Conservation (phyloP, 2,888 invertebrate genomes). For the Antheraea assamensis region DNA sequence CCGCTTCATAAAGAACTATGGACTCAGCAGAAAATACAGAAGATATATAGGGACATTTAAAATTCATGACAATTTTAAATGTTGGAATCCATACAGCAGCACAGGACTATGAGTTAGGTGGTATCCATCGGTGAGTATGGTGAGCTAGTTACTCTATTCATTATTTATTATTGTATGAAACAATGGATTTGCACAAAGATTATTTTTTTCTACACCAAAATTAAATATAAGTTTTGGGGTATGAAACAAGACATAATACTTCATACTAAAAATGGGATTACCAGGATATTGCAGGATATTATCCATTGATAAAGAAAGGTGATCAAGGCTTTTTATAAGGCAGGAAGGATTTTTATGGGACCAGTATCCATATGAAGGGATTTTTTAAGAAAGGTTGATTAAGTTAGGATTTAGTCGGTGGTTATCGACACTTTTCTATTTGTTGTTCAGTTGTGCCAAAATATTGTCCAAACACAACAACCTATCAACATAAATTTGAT, state of each 20-base stretch:
- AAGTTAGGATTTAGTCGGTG: neutral
- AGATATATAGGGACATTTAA: no score
- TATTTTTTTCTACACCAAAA: neutral
- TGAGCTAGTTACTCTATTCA: no score
- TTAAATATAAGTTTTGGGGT: neutral
- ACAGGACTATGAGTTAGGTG: no score
- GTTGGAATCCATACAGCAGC: no score
- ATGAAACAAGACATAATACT: neutral
- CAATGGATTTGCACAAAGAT: neutral
- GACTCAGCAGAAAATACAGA: no score
- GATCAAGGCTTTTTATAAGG: neutral
- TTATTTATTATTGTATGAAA: neutral
- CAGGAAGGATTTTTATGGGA: neutral
- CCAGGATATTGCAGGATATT: neutral
- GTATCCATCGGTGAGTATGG: no score
- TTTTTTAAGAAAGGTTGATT: neutral
- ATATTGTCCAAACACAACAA: no score
- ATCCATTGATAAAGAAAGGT: neutral
- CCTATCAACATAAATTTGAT: no score
- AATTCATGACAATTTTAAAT: no score
- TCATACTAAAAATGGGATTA: neutral
- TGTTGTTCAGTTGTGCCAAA: no score
- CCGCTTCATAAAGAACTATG: no score
- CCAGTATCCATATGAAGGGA: neutral
- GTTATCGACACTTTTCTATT: no score